Conservation (phyloP, 2,113 vertebrate genomes). For the Eurypyga helias region DNA sequence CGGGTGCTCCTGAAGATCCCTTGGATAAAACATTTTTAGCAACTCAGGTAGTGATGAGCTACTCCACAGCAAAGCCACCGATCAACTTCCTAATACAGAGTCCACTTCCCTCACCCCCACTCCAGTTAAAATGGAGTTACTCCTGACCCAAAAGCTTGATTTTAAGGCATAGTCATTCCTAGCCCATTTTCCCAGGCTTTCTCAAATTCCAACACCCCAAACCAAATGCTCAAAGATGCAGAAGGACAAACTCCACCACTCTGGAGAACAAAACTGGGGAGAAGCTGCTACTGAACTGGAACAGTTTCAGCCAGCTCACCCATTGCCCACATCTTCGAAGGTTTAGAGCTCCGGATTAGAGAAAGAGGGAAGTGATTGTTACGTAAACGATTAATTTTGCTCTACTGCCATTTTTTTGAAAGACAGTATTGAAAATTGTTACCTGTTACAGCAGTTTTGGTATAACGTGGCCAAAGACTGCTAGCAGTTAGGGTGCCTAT, state of each 20-base stretch:
- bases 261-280: not conserved
- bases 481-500: not conserved
- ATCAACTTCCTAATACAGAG: accelerated
- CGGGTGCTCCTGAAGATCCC: not conserved
- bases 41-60: not conserved
- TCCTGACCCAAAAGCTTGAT: not conserved
- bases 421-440: accelerated
- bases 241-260: not conserved
- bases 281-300: accelerated
- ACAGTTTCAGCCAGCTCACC: not conserved
- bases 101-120: accelerated
- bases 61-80: not conserved
- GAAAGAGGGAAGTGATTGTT: not conserved
- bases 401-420: not conserved
- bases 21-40: not conserved
- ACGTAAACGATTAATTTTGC: accelerated
- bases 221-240: not conserved
- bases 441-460: not conserved
- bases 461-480: not conserved
- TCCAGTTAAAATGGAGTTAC: not conserved
- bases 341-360: not conserved
- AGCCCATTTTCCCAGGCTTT: not conserved
- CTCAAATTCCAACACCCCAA: not conserved
- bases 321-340: not conserved
- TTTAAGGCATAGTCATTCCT: not conserved